Percentiles rank a stretch among this genome's conserved stretches.
Conservation (phyloP, 2,888 invertebrate species). For the Himalopsyche anomala region DNA sequence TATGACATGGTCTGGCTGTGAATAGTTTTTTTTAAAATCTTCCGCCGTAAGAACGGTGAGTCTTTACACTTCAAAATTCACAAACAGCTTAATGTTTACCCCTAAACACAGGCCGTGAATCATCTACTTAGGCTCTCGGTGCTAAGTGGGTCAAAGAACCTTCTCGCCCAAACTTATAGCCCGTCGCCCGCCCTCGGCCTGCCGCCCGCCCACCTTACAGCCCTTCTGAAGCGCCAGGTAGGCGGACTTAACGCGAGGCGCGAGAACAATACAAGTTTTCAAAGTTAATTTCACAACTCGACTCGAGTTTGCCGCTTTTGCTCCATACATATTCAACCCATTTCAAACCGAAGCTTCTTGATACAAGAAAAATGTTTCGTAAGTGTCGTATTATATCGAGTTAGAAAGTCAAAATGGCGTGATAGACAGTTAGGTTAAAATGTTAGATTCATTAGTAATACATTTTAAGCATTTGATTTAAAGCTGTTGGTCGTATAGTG, state of each 20-base stretch:
- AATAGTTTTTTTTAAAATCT: neutral
- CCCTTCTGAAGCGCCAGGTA: constrained; percentile 46
- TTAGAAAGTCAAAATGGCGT: no score
- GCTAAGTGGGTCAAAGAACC: constrained; percentile 41
- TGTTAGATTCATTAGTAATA: no score
- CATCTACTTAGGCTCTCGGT: constrained; percentile 32
- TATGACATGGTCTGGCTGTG: no score
- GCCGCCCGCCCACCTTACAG: constrained; percentile 24
- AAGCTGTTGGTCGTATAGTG: no score
- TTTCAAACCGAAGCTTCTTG: neutral
- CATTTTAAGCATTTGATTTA: no score
- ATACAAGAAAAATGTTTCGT: neutral
- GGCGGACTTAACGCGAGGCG: constrained; percentile 43
- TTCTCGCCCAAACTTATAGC: constrained; percentile 26
- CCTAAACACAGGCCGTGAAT: constrained; percentile 40
- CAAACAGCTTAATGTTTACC: constrained; percentile 27
- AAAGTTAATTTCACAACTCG: constrained; percentile 54
- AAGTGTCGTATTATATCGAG: neutral
- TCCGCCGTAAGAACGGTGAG: neutral
- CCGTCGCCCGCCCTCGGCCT: neutral
- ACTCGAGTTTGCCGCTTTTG: constrained; percentile 33
- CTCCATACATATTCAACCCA: constrained; percentile 47
- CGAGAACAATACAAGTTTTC: constrained; percentile 54
- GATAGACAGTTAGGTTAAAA: no score
- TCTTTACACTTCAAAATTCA: constrained; percentile 36